Conservation (phyloP, 2,888 invertebrate genomes). For the Drosophila demipolita region DNA sequence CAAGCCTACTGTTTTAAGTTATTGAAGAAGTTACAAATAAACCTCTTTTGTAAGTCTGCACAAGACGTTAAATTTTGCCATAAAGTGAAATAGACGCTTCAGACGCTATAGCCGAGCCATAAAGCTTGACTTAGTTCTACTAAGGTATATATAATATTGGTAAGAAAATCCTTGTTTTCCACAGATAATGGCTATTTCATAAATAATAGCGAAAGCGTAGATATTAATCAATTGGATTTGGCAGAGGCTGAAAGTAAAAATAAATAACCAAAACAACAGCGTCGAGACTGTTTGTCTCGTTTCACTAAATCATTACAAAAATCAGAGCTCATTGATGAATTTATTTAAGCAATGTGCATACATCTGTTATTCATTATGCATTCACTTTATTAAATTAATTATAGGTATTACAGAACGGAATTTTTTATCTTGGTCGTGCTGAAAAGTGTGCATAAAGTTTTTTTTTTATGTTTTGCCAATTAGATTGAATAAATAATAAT, state of each 20-base stretch:
- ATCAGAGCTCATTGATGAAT: no score
- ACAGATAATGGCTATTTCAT: background rate
- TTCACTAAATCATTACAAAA: no score
- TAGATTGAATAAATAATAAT: slow-evolving; percentile 34
- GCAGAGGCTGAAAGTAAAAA: background rate
- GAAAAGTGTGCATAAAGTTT: background rate
- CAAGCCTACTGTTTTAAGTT: background rate
- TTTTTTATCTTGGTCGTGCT: background rate
- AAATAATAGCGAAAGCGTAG: background rate
- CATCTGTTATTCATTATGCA: slow-evolving; percentile 32
- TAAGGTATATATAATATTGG: background rate
- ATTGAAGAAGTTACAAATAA: background rate
- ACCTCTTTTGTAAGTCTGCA: background rate
- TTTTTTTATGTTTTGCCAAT: slow-evolving; percentile 15
- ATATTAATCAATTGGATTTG: background rate
- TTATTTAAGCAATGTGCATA: background rate
- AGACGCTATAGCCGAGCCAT: background rate
- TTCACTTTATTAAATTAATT: slow-evolving; percentile 44
- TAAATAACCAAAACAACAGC: no score
- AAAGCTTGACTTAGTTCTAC: background rate
- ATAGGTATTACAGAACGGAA: slow-evolving; percentile 19
- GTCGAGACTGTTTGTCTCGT: no score
- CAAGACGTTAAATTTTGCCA: background rate
- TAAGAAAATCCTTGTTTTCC: background rate
- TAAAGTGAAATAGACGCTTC: background rate